Percentiles rank a stretch among this genome's conserved stretches.
phyloP scores from a whole-genome alignment of 1,140 invertebrate genomes.

The Brevipalpus yothersi region DNA sequence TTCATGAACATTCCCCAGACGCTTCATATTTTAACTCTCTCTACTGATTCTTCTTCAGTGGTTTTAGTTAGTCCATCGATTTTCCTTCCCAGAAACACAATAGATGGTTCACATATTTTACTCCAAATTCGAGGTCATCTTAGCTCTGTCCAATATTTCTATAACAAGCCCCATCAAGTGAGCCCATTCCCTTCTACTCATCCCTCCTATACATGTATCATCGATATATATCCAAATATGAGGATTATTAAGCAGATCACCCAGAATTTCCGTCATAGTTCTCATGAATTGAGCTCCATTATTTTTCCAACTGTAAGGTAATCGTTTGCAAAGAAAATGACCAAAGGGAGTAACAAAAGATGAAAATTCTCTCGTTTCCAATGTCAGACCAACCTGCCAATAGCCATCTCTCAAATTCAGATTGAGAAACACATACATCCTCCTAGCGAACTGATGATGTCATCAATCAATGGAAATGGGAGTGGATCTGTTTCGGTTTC shows the following conservation, averaged over 20 bases:
- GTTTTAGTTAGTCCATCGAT: neutral
- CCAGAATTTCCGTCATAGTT: neutral
- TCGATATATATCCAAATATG: neutral
- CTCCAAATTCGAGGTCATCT: neutral
- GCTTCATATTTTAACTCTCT: neutral
- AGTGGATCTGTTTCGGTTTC: neutral
- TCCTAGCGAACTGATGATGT: neutral
- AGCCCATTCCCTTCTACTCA: neutral
- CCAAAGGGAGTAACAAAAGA: neutral
- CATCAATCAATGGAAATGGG: neutral
- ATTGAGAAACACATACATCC: neutral
- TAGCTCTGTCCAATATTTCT: neutral
- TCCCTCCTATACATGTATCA: neutral
- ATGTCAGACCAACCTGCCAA: neutral
- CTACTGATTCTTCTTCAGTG: neutral
- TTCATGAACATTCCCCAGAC: neutral
- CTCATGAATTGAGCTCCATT: neutral
- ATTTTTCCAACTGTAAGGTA: constrained; percentile 1
- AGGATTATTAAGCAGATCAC: neutral
- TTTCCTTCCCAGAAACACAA: neutral
- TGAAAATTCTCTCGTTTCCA: neutral
- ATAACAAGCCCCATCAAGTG: neutral
- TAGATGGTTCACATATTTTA: neutral
- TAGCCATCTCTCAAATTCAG: neutral
- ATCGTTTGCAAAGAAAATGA: neutral